Evolutionary conservation across 2,113 vertebrate genomes (phyloP).

Genomic region (Corvus cornix): DNA sequence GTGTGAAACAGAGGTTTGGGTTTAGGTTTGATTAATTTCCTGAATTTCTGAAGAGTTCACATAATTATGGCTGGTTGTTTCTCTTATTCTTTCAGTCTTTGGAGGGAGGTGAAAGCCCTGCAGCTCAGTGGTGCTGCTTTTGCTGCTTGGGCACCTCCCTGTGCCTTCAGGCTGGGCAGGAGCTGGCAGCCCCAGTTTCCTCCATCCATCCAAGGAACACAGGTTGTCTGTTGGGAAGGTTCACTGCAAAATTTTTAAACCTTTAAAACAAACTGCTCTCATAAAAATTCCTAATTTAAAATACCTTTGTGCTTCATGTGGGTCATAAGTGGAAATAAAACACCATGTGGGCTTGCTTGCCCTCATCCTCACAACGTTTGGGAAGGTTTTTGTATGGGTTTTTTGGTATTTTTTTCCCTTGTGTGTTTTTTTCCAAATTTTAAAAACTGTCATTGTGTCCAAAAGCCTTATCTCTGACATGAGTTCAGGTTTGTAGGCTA

Average conservation of each 20-base stretch:
- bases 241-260: neutral
- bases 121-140: neutral
- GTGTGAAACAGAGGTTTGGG: neutral
- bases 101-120: neutral
- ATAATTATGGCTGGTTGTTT: neutral
- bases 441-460: neutral
- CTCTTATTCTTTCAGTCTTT: neutral
- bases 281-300: neutral
- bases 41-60: neutral
- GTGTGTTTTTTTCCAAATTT: neutral
- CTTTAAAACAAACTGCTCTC: neutral
- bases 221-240: neutral
- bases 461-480: neutral
- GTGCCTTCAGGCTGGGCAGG: neutral
- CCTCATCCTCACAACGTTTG: neutral
- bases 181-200: neutral
- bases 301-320: neutral
- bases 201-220: neutral
- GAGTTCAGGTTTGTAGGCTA: neutral
- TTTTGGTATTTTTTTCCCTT: neutral
- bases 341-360: accelerated
- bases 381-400: neutral
- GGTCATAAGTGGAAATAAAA: neutral
- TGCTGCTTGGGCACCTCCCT: neutral
- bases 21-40: neutral